Conservation (phyloP, 2,113 vertebrate genomes). For the Oceanodroma tethys region DNA sequence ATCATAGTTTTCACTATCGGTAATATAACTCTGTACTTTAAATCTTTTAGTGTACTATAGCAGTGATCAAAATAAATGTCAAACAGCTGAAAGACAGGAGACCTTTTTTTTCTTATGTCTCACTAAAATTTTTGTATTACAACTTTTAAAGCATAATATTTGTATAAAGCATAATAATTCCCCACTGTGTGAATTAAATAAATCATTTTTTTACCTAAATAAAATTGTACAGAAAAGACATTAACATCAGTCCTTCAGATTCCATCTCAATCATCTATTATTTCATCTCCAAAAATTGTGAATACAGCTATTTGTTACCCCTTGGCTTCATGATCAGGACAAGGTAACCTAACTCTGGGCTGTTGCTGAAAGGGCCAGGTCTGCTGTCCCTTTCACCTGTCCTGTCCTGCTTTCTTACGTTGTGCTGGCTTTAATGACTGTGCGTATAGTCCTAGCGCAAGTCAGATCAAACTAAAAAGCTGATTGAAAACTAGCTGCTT, state of each 20-base stretch:
- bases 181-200: background rate
- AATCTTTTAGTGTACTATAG: background rate
- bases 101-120: background rate
- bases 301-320: background rate
- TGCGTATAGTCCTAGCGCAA: accelerated
- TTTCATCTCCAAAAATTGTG: background rate
- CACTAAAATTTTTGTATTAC: background rate
- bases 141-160: background rate
- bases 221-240: background rate
- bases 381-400: background rate
- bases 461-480: background rate
- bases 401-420: background rate
- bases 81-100: background rate
- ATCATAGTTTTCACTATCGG: background rate
- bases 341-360: background rate
- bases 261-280: background rate
- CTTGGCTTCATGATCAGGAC: background rate
- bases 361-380: background rate
- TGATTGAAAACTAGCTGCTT: background rate
- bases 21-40: background rate
- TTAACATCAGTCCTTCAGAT: background rate
- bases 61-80: background rate
- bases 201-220: background rate
- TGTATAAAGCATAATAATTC: background rate
- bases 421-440: background rate